These are phyloP conservation scores for Rhinichthys osculus DNA, from an alignment of 2,797 vertebrate species.

Conservation along the genomic window DNA sequence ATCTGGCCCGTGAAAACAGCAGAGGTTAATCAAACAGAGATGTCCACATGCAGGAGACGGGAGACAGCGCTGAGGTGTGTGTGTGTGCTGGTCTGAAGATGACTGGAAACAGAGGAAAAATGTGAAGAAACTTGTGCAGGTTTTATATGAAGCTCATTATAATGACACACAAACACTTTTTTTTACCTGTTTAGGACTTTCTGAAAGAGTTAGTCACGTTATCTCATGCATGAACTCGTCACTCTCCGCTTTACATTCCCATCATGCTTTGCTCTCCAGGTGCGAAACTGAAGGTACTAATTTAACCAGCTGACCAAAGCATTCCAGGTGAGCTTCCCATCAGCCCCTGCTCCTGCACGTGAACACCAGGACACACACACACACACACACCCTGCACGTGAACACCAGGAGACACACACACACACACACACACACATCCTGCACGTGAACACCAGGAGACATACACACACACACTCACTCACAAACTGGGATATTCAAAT, in stretches of 20 bases:
- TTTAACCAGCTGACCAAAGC: conserved; percentile 51
- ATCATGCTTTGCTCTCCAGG: conserved; percentile 49
- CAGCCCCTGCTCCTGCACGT: neutral
- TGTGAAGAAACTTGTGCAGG: neutral
- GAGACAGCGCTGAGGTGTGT: conserved; percentile 61
- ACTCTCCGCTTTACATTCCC: conserved; percentile 50
- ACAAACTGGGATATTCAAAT: too few species aligned
- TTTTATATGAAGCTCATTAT: neutral
- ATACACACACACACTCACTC: too few species aligned
- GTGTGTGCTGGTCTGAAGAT: conserved; percentile 32
- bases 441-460: too few species aligned
- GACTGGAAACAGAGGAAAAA: neutral
- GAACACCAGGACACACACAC: too few species aligned
- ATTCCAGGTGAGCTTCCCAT: conserved; percentile 63
- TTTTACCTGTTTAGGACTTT: neutral
- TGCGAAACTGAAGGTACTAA: conserved; percentile 57
- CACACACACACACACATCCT: too few species aligned
- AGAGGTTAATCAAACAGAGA: conserved; percentile 69
- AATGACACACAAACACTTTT: neutral
- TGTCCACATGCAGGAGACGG: too few species aligned
- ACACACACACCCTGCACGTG: too few species aligned
- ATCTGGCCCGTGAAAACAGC: conserved; percentile 64
- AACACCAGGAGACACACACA: too few species aligned
- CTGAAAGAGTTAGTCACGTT: neutral
- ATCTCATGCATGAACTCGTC: neutral